Conservation (phyloP, 2,888 invertebrate genomes). For the Eupithecia tripunctaria region DNA sequence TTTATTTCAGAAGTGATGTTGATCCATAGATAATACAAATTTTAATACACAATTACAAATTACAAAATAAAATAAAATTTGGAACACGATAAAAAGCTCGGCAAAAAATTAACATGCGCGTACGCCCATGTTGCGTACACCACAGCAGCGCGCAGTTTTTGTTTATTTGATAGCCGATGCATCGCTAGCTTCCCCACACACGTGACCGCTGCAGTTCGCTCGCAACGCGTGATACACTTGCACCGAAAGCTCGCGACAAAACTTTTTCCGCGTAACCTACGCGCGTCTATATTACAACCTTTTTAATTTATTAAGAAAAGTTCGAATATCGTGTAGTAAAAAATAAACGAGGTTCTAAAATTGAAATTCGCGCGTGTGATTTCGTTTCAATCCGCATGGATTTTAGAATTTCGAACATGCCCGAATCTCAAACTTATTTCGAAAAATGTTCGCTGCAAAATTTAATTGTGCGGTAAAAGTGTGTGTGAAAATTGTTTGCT, state of each 20-base stretch:
- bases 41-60: too few species aligned
- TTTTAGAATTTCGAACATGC: not conserved
- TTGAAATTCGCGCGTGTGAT: not conserved
- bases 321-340: not conserved
- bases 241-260: conserved; percentile 55
- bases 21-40: too few species aligned
- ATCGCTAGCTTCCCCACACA: conserved; percentile 71
- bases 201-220: conserved; percentile 70
- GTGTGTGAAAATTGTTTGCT: not conserved
- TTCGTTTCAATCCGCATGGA: not conserved
- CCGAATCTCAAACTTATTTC: not conserved
- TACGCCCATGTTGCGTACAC: conserved; percentile 65
- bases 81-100: not conserved
- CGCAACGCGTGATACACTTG: conserved; percentile 69
- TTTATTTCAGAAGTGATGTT: too few species aligned
- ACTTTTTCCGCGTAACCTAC: conserved; percentile 44
- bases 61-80: too few species aligned
- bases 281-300: conserved; percentile 57
- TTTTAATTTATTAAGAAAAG: conserved; percentile 32
- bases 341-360: not conserved
- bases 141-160: conserved; percentile 67
- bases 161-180: conserved; percentile 81
- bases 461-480: not conserved
- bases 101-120: conserved; percentile 60
- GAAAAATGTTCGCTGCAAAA: not conserved